Conservation (phyloP, 2,113 vertebrate species). For the Nansenia antarctica region DNA sequence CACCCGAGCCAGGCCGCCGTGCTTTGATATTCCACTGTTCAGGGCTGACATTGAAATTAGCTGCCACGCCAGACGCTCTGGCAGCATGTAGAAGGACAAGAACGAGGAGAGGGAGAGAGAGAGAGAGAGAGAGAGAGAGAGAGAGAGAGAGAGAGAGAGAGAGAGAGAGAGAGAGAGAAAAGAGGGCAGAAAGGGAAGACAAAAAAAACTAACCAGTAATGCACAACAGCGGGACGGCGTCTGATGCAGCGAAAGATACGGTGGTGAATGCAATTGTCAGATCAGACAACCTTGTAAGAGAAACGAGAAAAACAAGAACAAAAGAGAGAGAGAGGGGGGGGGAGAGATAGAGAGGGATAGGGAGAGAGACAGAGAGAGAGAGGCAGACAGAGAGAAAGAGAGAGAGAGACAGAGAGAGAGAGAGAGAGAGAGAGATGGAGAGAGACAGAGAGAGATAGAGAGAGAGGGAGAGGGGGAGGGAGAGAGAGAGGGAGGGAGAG, state of each 20-base stretch:
- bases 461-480: no score
- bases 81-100: slow-evolving; percentile 32
- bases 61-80: slow-evolving; percentile 45
- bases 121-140: slow-evolving; percentile 19
- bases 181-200: no score
- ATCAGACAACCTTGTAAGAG: slow-evolving; percentile 37
- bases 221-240: slow-evolving; percentile 22
- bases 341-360: no score
- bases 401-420: slow-evolving; percentile 1
- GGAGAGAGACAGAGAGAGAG: no score
- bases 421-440: no score
- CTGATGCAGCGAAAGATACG: slow-evolving; percentile 20
- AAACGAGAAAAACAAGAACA: slow-evolving; percentile 2
- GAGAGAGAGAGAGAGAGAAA: no score
- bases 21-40: slow-evolving; percentile 59
- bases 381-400: no score
- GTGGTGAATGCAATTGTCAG: slow-evolving; percentile 22
- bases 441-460: no score
- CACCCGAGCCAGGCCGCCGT: neutral
- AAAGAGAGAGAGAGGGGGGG: no score
- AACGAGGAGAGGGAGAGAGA: neutral
- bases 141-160: no score
- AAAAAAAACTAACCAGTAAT: slow-evolving; percentile 41
- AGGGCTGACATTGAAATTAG: slow-evolving; percentile 60
- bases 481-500: neutral